phyloP scores from a whole-genome alignment of 2,113 vertebrate genomes.

The Petaurus breviceps region DNA sequence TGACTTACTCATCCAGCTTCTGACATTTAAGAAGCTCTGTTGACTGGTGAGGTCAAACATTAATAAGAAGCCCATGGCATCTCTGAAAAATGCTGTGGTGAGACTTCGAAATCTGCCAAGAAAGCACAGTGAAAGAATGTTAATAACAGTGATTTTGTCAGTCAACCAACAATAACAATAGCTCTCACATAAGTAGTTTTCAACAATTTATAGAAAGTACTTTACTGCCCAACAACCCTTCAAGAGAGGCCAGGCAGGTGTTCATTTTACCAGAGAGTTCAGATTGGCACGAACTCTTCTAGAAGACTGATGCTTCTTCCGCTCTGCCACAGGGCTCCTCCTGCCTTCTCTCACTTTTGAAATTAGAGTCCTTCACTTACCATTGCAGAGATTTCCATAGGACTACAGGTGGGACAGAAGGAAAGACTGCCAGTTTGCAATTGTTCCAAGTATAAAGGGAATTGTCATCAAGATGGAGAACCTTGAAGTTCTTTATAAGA shows the following conservation, averaged over 20 bases:
- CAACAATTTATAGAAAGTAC: neutral
- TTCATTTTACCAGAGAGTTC: neutral
- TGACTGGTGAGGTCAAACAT: constrained; percentile 98
- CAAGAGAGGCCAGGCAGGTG: neutral
- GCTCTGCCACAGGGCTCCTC: neutral
- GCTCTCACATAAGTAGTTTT: neutral
- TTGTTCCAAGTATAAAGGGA: neutral
- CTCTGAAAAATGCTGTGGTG: constrained; percentile 96
- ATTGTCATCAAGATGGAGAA: neutral
- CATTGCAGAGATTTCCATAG: no score
- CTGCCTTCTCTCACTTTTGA: neutral
- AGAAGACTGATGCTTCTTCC: neutral
- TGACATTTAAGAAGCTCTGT: constrained; percentile 97
- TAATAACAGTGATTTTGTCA: neutral
- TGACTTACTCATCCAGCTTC: constrained; percentile 98
- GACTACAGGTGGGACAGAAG: neutral
- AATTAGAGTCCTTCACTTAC: accelerated
- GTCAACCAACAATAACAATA: neutral
- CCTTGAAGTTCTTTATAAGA: neutral
- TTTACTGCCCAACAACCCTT: neutral
- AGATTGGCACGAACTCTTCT: neutral
- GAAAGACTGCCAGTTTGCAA: neutral
- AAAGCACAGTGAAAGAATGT: constrained; percentile 21
- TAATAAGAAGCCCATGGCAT: constrained; percentile 97
- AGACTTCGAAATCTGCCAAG: constrained; percentile 89